A percentile compares a stretch with the other conserved stretches of the same genome.
Evolutionary conservation across 2,797 vertebrate genomes (phyloP).

Genomic region (Parauchenoglanis ngamensis): DNA sequence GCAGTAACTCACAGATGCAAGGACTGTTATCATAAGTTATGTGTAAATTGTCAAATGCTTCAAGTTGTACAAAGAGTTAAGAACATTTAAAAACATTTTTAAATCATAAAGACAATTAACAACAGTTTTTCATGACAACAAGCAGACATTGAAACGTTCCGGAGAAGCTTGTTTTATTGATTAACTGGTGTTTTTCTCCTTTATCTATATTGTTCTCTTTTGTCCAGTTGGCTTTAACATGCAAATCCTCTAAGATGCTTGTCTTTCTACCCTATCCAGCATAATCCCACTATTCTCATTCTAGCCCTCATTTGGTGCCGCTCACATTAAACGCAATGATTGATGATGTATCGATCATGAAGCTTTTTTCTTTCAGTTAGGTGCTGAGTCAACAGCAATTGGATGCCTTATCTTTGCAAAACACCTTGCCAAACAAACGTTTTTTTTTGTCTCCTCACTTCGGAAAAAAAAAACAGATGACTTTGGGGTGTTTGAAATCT

Average conservation of each 20-base stretch:
- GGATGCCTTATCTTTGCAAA: conserved; percentile 70
- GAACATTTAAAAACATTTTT: background rate
- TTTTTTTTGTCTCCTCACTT: conserved; percentile 1
- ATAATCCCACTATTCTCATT: conserved; percentile 75
- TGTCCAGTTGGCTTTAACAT: conserved; percentile 39
- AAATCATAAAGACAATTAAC: background rate
- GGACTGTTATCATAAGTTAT: background rate
- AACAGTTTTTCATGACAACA: background rate
- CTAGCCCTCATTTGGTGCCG: conserved; percentile 68
- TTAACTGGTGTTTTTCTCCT: conserved; percentile 21
- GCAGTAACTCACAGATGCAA: background rate
- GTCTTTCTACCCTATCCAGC: conserved; percentile 26
- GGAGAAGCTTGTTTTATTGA: conserved; percentile 3
- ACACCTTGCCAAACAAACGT: conserved; percentile 66
- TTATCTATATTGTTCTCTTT: conserved; percentile 22
- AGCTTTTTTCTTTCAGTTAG: conserved; percentile 65
- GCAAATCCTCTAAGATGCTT: conserved; percentile 52
- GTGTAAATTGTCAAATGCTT: background rate
- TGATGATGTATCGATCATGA: conserved; percentile 77
- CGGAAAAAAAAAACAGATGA: background rate
- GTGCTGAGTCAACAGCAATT: conserved; percentile 72
- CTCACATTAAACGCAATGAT: conserved; percentile 73
- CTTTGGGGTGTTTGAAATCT: conserved; percentile 18
- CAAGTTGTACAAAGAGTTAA: background rate
- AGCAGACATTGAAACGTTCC: background rate